Base-by-base conservation (phyloP, 1,140 invertebrate species). In the Leptonema lineaticorne region DNA sequence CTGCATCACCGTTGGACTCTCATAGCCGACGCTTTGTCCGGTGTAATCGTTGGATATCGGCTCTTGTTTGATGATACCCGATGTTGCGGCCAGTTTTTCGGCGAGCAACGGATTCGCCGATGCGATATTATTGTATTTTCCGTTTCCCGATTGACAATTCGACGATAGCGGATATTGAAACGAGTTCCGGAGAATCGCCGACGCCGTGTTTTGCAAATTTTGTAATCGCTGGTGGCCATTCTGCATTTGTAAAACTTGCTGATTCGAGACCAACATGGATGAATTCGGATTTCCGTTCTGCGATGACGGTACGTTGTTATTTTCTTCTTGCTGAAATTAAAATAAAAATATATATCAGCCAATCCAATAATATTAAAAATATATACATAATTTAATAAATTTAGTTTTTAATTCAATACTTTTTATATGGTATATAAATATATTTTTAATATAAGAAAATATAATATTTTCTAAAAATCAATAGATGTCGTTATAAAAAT, bases 51-150 rank as follows among this genome's bases (percentile, higher is more conserved):
- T 78, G 48, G 79, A 81, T 57, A 81, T 75, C 9, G 81, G 81
- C 75, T 83, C 81, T 64, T 83, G 81, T 76, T 83, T 83, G 74
- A 83, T 83, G 22, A 80, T 82, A 73, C 79, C 85, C 77, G 85
- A 81, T 78, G 85, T 82, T 77, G 83, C 78, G 63, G 81, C 81
- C 29, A 86, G 71, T 70, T 86, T 86, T 72, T 86, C 84, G 11
- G 91, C 91, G 69, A 93, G 81, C 45, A 93, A 81, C 29, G 91
- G 91, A 78, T 93, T 93, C 14, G 89, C 88, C 0, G 90, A 90
- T 1, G 90, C 91, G 57, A 93, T 92, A 62, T 90, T 92, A 64
- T 90, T 91, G 75, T 89, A 89, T 80, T 90, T 90, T 24, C 82
- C 85, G 45, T 83, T 83, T 69, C 79, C 79, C 66, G 79, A 76